Conservation (phyloP, 2,888 invertebrate genomes). For the Drosophila borealis region DNA sequence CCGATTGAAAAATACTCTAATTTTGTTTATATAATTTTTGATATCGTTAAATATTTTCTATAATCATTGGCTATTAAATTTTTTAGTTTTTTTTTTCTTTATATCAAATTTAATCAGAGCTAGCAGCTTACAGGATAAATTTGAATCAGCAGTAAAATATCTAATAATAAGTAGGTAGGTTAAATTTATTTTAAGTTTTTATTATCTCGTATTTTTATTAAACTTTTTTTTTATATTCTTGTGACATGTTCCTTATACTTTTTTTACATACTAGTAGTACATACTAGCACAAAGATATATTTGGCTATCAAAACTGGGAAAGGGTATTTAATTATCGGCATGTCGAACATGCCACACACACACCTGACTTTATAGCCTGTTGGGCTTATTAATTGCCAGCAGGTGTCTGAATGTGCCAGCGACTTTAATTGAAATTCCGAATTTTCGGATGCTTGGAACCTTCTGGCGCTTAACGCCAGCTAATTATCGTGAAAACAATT, state of each 20-base stretch:
- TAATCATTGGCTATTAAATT: too few species aligned
- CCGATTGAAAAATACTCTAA: too few species aligned
- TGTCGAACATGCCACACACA: too few species aligned
- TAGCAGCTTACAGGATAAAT: too few species aligned
- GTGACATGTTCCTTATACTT: too few species aligned
- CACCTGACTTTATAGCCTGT: neutral
- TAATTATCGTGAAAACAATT: conserved; percentile 35
- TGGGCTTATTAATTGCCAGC: conserved; percentile 36
- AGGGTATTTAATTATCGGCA: conserved; percentile 8
- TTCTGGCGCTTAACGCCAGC: conserved; percentile 30
- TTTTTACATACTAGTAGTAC: too few species aligned
- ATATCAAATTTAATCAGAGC: too few species aligned
- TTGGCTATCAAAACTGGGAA: neutral
- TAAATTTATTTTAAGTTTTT: neutral
- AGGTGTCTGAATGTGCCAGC: conserved; percentile 36
- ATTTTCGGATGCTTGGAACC: conserved; percentile 24
- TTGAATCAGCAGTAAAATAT: neutral
- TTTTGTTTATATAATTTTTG: too few species aligned
- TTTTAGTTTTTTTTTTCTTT: too few species aligned
- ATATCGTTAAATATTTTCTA: too few species aligned
- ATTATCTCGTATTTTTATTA: too few species aligned
- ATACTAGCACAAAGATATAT: neutral
- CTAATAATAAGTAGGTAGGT: neutral
- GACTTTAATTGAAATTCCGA: conserved; percentile 49
- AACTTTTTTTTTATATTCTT: too few species aligned